phyloP scores from a whole-genome alignment of 2,888 invertebrate genomes.

The Ochropleura plecta region DNA sequence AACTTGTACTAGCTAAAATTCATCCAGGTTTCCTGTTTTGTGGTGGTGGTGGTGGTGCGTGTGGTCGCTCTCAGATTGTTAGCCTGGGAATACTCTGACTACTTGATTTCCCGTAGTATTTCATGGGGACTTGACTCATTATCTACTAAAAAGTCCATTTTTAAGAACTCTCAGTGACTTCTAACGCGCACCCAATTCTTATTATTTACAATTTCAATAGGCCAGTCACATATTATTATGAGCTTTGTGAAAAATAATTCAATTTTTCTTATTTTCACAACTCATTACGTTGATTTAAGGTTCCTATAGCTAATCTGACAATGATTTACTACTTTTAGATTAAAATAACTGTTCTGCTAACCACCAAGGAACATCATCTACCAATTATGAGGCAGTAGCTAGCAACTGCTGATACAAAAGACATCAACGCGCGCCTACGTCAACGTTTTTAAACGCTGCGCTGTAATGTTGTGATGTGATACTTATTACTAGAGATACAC shows the following conservation, averaged over 20 bases:
- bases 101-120: background rate
- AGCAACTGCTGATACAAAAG: slow-evolving; percentile 67
- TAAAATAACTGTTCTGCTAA: too few relatives aligned
- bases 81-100: background rate
- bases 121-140: background rate
- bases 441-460: background rate
- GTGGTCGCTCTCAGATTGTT: slow-evolving; percentile 1
- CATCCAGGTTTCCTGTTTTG: too few relatives aligned
- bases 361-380: too few relatives aligned
- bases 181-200: background rate
- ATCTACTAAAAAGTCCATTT: too few relatives aligned
- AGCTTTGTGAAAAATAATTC: background rate
- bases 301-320: too few relatives aligned
- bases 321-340: too few relatives aligned
- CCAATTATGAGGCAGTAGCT: too few relatives aligned
- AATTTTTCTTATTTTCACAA: background rate
- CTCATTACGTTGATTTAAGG: too few relatives aligned
- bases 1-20: too few relatives aligned
- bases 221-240: too few relatives aligned
- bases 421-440: slow-evolving; percentile 73
- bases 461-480: too few relatives aligned
- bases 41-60: too few relatives aligned
- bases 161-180: background rate
- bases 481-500: background rate
- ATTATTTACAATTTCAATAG: background rate